phyloP scores from a whole-genome alignment of 2,113 vertebrate species.

The Crotalus horridus region DNA sequence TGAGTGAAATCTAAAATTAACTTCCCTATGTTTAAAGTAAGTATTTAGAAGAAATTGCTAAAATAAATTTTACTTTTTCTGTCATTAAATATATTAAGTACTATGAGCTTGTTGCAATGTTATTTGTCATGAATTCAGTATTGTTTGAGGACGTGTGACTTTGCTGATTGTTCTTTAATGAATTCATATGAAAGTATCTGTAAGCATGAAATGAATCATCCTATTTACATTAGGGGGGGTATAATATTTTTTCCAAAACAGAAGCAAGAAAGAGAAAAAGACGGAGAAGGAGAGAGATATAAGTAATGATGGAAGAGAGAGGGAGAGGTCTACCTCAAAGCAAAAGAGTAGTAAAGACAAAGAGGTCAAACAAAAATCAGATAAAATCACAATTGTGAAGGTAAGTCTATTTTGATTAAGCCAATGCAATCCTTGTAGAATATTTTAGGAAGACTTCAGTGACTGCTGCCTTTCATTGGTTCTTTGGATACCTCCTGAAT shows the following conservation, averaged over 20 bases:
- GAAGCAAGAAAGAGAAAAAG: constrained; percentile 86
- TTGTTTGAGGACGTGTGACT: not conserved
- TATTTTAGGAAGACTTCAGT: not conserved
- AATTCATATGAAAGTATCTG: not conserved
- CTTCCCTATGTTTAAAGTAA: not conserved
- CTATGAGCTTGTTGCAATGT: not conserved
- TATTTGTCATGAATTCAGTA: not conserved
- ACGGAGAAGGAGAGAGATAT: constrained; percentile 76
- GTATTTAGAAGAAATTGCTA: not conserved
- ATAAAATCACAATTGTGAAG: constrained; percentile 66
- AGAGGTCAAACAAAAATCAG: constrained; percentile 72
- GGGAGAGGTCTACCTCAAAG: constrained; percentile 77
- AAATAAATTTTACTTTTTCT: not conserved
- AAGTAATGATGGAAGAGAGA: constrained; percentile 77
- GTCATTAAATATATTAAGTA: not conserved
- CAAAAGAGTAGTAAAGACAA: constrained; percentile 83
- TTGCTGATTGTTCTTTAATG: not conserved
- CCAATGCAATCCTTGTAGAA: not conserved
- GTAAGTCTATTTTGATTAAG: constrained; percentile 51
- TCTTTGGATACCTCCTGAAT: not conserved
- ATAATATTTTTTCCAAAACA: constrained; percentile 48
- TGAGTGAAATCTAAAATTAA: not conserved
- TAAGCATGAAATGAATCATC: not conserved
- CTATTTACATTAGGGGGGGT: not conserved
- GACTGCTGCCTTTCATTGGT: not conserved